Conservation (phyloP, 2,113 vertebrate species). For the Hystrix brachyura region DNA sequence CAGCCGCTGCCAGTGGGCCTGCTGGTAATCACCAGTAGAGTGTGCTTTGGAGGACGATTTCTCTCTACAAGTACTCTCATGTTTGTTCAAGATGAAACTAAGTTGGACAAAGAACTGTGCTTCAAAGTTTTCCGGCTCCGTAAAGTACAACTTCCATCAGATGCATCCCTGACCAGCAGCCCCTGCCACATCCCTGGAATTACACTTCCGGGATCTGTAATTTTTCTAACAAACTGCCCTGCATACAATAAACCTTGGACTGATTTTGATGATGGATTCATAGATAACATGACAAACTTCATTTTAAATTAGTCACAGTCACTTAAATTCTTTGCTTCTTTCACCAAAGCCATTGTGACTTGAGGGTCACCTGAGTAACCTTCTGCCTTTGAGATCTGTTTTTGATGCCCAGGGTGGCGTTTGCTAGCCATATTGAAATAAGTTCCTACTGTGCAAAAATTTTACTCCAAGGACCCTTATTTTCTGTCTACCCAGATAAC, state of each 20-base stretch:
- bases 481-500: neutral
- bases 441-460: neutral
- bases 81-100: conserved; percentile 68
- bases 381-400: neutral
- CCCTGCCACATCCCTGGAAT: neutral
- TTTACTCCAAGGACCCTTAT: neutral
- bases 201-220: neutral
- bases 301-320: neutral
- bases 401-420: neutral
- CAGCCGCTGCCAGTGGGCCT: conserved; percentile 44
- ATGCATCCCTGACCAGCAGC: neutral
- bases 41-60: conserved; percentile 62
- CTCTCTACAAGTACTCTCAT: conserved; percentile 67
- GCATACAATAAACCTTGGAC: neutral
- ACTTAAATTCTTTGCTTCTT: neutral
- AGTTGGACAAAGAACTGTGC: conserved; percentile 64
- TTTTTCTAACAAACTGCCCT: neutral
- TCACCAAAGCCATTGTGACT: neutral
- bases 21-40: conserved; percentile 75
- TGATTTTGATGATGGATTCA: neutral
- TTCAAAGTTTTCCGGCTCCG: conserved; percentile 72
- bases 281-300: neutral
- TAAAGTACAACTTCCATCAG: conserved; percentile 24
- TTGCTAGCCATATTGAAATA: neutral
- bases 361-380: neutral